Base-by-base conservation (phyloP, 2,113 vertebrate species). In the Thamnaconus septentrionalis region DNA sequence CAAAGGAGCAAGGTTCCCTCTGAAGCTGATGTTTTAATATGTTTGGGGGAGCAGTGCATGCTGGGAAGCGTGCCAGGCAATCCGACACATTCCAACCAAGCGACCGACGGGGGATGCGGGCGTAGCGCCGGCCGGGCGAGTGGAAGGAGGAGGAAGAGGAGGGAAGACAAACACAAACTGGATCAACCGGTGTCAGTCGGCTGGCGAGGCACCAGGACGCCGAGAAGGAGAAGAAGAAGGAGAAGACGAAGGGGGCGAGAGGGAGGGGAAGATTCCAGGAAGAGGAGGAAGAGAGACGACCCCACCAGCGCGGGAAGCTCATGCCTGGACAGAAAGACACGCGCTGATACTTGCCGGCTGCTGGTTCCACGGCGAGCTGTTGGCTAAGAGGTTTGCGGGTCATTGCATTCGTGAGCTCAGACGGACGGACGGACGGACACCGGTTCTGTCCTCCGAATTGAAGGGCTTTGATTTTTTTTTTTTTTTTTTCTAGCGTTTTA, bases 301-400 rank as follows among this genome's bases (percentile, higher is more conserved):
- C 18, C 18, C 18, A 31, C 18, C 18, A 31, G 18, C 18, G 18
- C 18, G 2, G 18, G 18, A 31, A 31, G 18, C 18, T 31, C 18
- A 96, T 94, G 94, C 95, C 90, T 90, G 87, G 80, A 89, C 81
- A 68, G 56, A 76, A 58, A 80, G 74, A 75, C 61, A 70, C 71
- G 79, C 49, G 58, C 59, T 83, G 48, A 87, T 93, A 97, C 94
- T 96, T 93, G 94, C 94, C 94, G 88, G 79, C 88, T 83, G 85
- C 88, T 88, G 61, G 87, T 87, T 84, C 88, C 91, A 5, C 85
- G 81, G 76, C 83, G 82, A 88, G 78, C 87, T 91, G 85, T 63
- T 72, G 70, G 69, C 75, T 85, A 82, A 82, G 68, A 54, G 71
- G 18, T 31, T 87, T 82, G 79, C 79, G 5, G 79, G 78, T 81